Evolutionary conservation across 2,888 invertebrate genomes (phyloP).

Genomic region (Caenorhabditis sp.): DNA sequence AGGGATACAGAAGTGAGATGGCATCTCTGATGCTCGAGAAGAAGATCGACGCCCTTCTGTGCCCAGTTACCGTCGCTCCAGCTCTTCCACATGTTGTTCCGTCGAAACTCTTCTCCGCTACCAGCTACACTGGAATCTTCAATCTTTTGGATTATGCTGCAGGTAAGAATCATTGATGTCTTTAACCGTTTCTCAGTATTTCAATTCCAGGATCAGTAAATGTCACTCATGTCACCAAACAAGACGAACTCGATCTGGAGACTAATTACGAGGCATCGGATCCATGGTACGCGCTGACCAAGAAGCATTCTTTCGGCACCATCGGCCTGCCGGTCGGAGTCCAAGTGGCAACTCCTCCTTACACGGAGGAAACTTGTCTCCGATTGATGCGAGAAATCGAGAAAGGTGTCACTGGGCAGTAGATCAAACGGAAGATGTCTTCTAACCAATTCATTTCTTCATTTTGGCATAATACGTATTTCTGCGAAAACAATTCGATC

Average conservation of each 20-base stretch:
- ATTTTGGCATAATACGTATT: constrained; percentile 29
- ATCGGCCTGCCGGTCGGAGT: constrained; percentile 56
- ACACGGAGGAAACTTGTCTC: constrained; percentile 74
- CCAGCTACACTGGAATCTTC: constrained; percentile 81
- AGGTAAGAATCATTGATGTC: constrained; percentile 63
- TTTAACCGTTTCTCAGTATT: background rate
- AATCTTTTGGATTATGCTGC: constrained; percentile 83
- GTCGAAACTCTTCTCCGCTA: constrained; percentile 72
- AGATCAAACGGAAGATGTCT: background rate
- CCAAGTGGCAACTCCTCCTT: constrained; percentile 78
- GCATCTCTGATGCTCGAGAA: constrained; percentile 66
- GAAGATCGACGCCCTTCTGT: constrained; percentile 73
- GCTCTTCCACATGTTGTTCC: constrained; percentile 72
- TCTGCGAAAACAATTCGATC: background rate
- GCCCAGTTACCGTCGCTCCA: constrained; percentile 72
- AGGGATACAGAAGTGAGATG: constrained; percentile 73
- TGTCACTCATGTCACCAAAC: constrained; percentile 79
- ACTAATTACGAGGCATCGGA: constrained; percentile 72
- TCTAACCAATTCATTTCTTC: constrained; percentile 3
- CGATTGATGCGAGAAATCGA: constrained; percentile 77
- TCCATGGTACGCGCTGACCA: constrained; percentile 72
- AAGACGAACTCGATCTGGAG: constrained; percentile 70
- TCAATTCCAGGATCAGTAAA: constrained; percentile 76
- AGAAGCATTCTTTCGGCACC: constrained; percentile 60
- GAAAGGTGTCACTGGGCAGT: constrained; percentile 58